Conservation (phyloP, 2,888 invertebrate genomes). For the Crepidodera aurea region DNA sequence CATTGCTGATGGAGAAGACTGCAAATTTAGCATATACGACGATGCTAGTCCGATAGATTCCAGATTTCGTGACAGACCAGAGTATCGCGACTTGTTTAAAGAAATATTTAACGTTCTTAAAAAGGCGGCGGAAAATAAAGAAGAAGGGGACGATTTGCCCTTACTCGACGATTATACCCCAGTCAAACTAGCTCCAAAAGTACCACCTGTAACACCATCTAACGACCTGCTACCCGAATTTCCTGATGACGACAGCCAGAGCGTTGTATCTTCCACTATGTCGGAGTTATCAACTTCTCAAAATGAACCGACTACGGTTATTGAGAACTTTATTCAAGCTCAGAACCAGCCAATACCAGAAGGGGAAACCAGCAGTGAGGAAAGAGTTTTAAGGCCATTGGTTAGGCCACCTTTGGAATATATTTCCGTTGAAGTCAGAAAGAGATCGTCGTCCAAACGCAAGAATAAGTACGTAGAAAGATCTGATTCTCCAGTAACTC, state of each 20-base stretch:
- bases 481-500: slow-evolving; percentile 75
- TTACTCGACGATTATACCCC: slow-evolving; percentile 71
- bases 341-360: slow-evolving; percentile 57
- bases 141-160: slow-evolving; percentile 79
- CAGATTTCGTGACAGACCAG: slow-evolving; percentile 82
- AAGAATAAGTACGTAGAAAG: slow-evolving; percentile 71
- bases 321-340: slow-evolving; percentile 63
- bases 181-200: slow-evolving; percentile 55
- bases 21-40: slow-evolving; percentile 85
- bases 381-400: slow-evolving; percentile 69
- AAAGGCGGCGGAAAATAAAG: slow-evolving; percentile 84
- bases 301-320: slow-evolving; percentile 70
- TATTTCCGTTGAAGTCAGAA: slow-evolving; percentile 71
- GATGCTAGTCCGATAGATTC: slow-evolving; percentile 80
- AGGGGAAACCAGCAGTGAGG: too few relatives aligned
- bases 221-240: slow-evolving; percentile 67
- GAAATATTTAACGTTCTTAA: slow-evolving; percentile 86
- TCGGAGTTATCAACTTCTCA: slow-evolving; percentile 77
- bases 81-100: slow-evolving; percentile 81
- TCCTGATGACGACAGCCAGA: slow-evolving; percentile 75
- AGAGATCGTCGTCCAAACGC: slow-evolving; percentile 73
- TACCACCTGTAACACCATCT: slow-evolving; percentile 74
- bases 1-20: slow-evolving; percentile 85
- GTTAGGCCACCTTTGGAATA: slow-evolving; percentile 80
- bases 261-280: slow-evolving; percentile 78